Conservation (phyloP, 2,797 vertebrate species). For the Sardinella longiceps region DNA sequence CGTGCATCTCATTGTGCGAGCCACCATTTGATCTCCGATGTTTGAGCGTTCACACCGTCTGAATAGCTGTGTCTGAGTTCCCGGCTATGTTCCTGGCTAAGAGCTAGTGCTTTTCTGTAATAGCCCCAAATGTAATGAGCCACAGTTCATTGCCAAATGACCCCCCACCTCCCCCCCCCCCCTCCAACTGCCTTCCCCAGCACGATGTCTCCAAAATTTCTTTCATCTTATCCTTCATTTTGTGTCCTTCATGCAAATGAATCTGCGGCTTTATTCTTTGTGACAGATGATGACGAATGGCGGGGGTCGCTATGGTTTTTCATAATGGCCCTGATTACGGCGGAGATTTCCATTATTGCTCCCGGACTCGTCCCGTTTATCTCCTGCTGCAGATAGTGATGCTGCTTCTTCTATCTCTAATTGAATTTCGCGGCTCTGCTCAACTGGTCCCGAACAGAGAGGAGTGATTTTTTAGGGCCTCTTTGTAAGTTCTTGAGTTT, state of each 20-base stretch:
- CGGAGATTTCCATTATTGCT: constrained; percentile 34
- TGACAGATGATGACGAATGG: constrained; percentile 43
- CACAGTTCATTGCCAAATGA: constrained; percentile 31
- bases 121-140: constrained; percentile 27
- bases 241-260: constrained; percentile 38
- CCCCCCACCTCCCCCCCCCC: not conserved
- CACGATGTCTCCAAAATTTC: not conserved
- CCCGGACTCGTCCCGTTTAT: constrained; percentile 28
- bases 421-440: constrained; percentile 28
- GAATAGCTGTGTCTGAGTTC: not conserved
- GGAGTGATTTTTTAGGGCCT: not conserved
- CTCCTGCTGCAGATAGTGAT: constrained; percentile 20
- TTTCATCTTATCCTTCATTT: constrained; percentile 30
- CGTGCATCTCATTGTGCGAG: not conserved
- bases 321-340: constrained; percentile 35
- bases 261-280: constrained; percentile 27
- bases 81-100: not conserved
- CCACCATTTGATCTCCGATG: not conserved
- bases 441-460: not conserved
- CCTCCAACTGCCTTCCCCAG: not conserved
- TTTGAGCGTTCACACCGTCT: not conserved
- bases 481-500: not conserved
- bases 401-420: constrained; percentile 27
- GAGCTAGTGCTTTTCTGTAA: not conserved
- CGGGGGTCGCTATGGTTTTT: constrained; percentile 10